Conservation (phyloP, 2,797 vertebrate species). For the Coluber constrictor region DNA sequence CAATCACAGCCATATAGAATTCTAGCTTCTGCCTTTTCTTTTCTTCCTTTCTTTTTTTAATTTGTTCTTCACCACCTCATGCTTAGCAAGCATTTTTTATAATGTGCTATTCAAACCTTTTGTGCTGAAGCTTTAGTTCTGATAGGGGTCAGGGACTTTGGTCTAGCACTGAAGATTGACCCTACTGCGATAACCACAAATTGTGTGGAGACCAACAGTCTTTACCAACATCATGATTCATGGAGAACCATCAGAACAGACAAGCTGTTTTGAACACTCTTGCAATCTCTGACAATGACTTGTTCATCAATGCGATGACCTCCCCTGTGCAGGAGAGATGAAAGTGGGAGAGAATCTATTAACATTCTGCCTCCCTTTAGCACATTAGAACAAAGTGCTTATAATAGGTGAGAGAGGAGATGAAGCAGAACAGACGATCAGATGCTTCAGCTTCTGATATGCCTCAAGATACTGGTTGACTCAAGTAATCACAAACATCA, state of each 20-base stretch:
- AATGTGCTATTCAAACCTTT: constrained; percentile 7
- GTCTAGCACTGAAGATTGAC: constrained; percentile 13
- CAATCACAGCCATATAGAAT: neutral
- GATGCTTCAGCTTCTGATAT: constrained; percentile 4
- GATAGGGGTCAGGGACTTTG: neutral
- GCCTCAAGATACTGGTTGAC: neutral
- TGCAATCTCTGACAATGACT: neutral
- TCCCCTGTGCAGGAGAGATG: constrained; percentile 13
- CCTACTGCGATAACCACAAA: constrained; percentile 10
- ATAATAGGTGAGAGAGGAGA: neutral
- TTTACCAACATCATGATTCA: constrained; percentile 2
- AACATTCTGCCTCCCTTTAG: constrained; percentile 4
- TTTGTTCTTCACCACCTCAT: neutral
- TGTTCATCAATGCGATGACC: constrained; percentile 7
- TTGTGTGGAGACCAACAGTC: neutral
- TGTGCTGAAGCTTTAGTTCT: constrained; percentile 9
- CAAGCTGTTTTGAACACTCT: neutral
- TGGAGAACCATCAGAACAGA: neutral
- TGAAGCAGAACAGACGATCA: constrained; percentile 3
- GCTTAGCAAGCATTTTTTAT: neutral
- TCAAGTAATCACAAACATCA: neutral
- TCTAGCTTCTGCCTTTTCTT: neutral
- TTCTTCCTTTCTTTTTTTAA: neutral
- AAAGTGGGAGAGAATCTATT: constrained; percentile 2
- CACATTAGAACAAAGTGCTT: neutral